These are phyloP conservation scores for Tachyglossus aculeatus DNA, from an alignment of 2,797 vertebrate species.

Conservation along the genomic window DNA sequence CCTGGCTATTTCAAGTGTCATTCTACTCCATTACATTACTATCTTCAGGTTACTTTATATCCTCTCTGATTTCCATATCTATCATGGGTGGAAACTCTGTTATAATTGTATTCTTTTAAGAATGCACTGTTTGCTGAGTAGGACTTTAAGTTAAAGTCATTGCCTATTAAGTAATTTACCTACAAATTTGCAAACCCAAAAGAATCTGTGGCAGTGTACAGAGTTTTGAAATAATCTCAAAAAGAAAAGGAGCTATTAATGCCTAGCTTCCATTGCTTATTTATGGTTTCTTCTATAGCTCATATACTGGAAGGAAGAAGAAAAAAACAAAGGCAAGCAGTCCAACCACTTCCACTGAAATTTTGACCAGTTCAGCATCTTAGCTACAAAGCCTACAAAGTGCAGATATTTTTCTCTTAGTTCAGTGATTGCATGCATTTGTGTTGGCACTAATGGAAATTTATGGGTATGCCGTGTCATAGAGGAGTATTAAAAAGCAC, in stretches of 20 bases:
- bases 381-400: not conserved
- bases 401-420: not conserved
- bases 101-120: constrained; percentile 11
- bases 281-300: not conserved
- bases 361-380: not conserved
- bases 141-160: not conserved
- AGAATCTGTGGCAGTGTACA: constrained; percentile 5
- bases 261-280: not conserved
- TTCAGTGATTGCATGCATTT: not conserved
- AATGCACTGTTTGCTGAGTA: not conserved
- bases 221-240: constrained; percentile 16
- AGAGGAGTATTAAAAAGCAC: too few relatives aligned
- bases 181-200: constrained; percentile 3
- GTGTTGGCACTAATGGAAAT: not conserved
- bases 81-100: not conserved
- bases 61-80: not conserved
- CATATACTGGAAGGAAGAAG: not conserved
- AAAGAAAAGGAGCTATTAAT: not conserved
- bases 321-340: too few relatives aligned
- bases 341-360: not conserved
- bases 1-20: not conserved
- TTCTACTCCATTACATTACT: not conserved
- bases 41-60: not conserved
- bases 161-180: constrained; percentile 18
- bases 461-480: too few relatives aligned